These are phyloP conservation scores for Anoplophora glabripennis DNA, from an alignment of 1,140 invertebrate species.

Conservation along the genomic window DNA sequence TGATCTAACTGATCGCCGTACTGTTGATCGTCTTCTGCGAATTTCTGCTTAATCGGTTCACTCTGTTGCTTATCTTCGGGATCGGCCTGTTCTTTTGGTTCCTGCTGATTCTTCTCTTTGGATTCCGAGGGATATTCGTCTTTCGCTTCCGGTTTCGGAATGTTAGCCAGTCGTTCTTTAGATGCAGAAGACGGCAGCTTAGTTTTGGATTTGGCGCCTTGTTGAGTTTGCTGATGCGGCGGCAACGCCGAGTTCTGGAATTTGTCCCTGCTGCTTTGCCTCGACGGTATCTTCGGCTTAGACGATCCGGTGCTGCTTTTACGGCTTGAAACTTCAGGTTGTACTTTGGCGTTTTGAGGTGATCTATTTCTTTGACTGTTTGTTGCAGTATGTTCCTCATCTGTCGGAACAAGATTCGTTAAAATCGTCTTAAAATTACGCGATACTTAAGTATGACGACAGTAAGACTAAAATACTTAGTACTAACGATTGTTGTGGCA, in stretches of 20 bases:
- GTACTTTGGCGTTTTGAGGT: background rate
- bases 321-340: background rate
- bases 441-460: constrained; percentile 22
- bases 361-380: constrained; percentile 27
- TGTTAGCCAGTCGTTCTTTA: constrained; percentile 3
- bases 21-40: background rate
- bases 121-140: background rate
- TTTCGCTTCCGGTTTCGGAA: background rate
- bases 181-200: constrained; percentile 4
- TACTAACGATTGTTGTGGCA: no score
- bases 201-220: constrained; percentile 5
- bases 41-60: background rate
- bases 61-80: constrained; percentile 15
- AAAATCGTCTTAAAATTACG: constrained; percentile 1
- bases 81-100: constrained; percentile 3
- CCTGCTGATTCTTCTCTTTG: constrained; percentile 9
- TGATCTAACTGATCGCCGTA: background rate
- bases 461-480: no score
- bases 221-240: constrained; percentile 4
- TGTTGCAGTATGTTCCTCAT: constrained; percentile 31
- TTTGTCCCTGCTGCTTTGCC: constrained; percentile 24
- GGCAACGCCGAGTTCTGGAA: constrained; percentile 3
- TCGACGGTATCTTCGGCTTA: constrained; percentile 10
- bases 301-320: background rate
- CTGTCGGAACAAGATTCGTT: constrained; percentile 16